Evolutionary conservation across 2,113 vertebrate genomes (phyloP), one percentile per base, ranked within the genome.

Genomic region (Sinocyclocheilus rhinocerous): DNA sequence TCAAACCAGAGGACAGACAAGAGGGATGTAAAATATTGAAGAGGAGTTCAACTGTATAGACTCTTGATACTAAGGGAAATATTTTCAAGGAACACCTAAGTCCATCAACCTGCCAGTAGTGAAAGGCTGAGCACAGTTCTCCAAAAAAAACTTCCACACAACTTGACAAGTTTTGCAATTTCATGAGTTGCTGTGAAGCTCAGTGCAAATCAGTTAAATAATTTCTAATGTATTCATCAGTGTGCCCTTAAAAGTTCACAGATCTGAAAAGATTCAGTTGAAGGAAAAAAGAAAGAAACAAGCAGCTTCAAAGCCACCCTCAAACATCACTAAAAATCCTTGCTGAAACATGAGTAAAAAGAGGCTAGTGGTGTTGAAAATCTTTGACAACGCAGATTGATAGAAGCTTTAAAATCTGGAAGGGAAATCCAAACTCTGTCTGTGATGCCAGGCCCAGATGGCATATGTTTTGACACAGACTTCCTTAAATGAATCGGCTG

Each of bases 241-340:
- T 67, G 16, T 29, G 61, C 15, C n/a, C 42, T 26, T 80, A 80
- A 80, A 61, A 36, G 18, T 15, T 59, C 59, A 33, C 18, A 69
- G 16, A 82, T 50, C 18, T 81, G 39, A 81, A 81, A 81, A 67
- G 13, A 81, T 67, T 48, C 59, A 67, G n/a, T 48, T 81, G 80
- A 45, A 70, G 16, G 11, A 67, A 70, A 61, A 13, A 33, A 4
- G 22, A 77, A 77, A 36, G 15, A 72, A 42, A 80, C 42, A 48
- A 76, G 48, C 1, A 29, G 75, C 45, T 82, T 69, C 18, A 50
- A 52, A 50, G 42, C 26, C 8, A 82, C 7, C 39, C 22, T 81
- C n/a, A 65, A 42, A 82, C 42, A 81, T 81, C 36, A 63, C 22
- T 10, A 24, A 65, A 39, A 42, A 9, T 42, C 20, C 36, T 80